These are phyloP conservation scores for Oscheius sp. DNA, from an alignment of 2,888 invertebrate species.

Conservation along the genomic window DNA sequence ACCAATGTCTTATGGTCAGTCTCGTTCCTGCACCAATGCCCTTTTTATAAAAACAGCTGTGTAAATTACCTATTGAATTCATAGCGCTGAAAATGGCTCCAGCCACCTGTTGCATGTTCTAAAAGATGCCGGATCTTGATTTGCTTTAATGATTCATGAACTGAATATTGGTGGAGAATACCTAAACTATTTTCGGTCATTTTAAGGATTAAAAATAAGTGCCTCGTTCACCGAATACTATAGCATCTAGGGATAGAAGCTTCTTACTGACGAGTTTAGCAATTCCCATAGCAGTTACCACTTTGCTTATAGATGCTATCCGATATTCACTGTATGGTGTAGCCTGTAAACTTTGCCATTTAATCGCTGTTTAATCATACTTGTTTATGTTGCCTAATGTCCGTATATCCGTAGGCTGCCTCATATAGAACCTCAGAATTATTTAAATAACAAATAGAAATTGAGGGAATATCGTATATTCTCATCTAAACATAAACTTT, in stretches of 20 bases:
- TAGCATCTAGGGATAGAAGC: slow-evolving; percentile 40
- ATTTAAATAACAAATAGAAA: slow-evolving; percentile 50
- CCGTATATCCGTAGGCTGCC: slow-evolving; percentile 55
- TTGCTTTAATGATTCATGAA: slow-evolving; percentile 42
- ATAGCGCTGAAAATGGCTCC: slow-evolving; percentile 55
- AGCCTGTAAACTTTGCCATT: slow-evolving; percentile 39
- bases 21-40: slow-evolving; percentile 39
- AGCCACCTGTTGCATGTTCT: slow-evolving; percentile 55
- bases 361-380: slow-evolving; percentile 16
- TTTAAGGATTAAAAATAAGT: not conserved
- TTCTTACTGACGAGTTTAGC: slow-evolving; percentile 46
- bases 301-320: slow-evolving; percentile 58
- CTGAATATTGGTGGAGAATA: slow-evolving; percentile 28
- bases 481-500: slow-evolving; percentile 45
- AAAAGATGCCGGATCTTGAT: slow-evolving; percentile 51
- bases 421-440: slow-evolving; percentile 41
- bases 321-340: slow-evolving; percentile 49
- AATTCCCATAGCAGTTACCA: slow-evolving; percentile 59
- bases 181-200: slow-evolving; percentile 21
- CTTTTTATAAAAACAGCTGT: not conserved
- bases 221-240: slow-evolving; percentile 54
- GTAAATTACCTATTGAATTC: slow-evolving; percentile 50
- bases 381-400: slow-evolving; percentile 43
- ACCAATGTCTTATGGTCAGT: slow-evolving; percentile 53
- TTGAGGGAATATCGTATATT: slow-evolving; percentile 54